Base-by-base conservation (phyloP, 2,888 invertebrate genomes). In the Mongoloraphidia duomilia region DNA sequence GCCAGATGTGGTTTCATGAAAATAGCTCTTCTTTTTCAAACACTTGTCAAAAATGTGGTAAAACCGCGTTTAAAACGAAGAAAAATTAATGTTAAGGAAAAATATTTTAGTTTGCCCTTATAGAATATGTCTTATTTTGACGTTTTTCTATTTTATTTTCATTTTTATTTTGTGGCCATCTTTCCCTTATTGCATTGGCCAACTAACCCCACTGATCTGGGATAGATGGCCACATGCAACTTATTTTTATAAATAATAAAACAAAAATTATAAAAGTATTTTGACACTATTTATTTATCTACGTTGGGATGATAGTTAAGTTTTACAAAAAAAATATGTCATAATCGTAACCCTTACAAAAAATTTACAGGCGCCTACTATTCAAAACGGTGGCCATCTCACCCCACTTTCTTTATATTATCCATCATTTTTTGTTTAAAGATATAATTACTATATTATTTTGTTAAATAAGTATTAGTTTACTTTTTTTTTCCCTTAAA, bases 1-100 rank as follows among this genome's bases (percentile, higher is more conserved):
- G 52, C 50, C 36, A 41, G 46, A 51, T 13, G 46, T 52, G 50
- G 49, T 52, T 51, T 44, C 51, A 53, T 51, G 51, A 53, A 53
- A 51, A 51, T 44, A 51, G 51, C 45, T 53, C 49, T 46, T 51
- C 50, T 49, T 53, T 44, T 46, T 13, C 44, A 49, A 49, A 49
- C 41, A 49, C 51, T 34, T 51, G 49, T 42, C 45, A 52, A 44
- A 52, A 51, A 41, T 53, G 46, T 40, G 51, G 46, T 43, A 53
- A 49, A 51, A 51, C 43, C 12, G 47, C 47, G 34, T 47, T 49
- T 50, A 47, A 50, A 50, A 50, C 33, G 38, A 41, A 40, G 40
- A 11, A 41, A 14, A 37, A 38, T 34, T 34, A 34, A 34, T 43
- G 35, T 34, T 12, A 34, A 13, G 12, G 17, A 34, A 34, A 12